These are phyloP conservation scores for Trematocara unimaculatum DNA, from an alignment of 2,113 vertebrate species.

Conservation along the genomic window DNA sequence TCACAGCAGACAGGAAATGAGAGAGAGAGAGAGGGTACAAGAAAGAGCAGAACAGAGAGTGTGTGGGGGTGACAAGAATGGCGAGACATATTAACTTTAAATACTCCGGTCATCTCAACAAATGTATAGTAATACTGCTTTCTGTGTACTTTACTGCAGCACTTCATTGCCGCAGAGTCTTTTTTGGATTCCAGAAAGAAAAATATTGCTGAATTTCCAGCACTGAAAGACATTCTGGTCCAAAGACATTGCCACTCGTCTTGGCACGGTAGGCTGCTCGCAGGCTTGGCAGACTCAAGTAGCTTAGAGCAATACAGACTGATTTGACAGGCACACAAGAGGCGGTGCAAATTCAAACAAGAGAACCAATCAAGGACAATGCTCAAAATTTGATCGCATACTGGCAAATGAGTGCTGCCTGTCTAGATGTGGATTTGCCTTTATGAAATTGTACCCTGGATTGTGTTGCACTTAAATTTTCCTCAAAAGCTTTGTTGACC, in stretches of 20 bases:
- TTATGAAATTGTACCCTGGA: background rate
- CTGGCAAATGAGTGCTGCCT: background rate
- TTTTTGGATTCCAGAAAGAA: background rate
- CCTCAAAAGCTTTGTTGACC: background rate
- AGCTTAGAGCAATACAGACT: background rate
- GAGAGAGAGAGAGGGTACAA: background rate
- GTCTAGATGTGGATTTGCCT: background rate
- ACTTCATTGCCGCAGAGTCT: background rate
- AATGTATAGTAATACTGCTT: background rate
- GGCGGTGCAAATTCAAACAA: background rate
- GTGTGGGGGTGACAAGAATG: background rate
- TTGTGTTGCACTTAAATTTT: background rate
- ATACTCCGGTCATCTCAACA: background rate
- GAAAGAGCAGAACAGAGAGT: background rate
- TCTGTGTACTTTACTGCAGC: background rate
- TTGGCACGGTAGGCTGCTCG: background rate
- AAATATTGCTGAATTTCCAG: background rate
- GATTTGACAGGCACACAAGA: background rate
- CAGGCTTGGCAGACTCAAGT: background rate
- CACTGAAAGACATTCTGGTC: background rate
- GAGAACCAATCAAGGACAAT: background rate
- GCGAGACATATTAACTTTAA: conserved; percentile 8
- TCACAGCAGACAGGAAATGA: conserved; percentile 9
- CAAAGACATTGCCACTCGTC: background rate
- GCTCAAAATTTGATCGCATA: background rate